Evolutionary conservation across 2,888 invertebrate genomes (phyloP), one percentile per base, ranked within the genome.

Genomic region (Drosophila recens): DNA sequence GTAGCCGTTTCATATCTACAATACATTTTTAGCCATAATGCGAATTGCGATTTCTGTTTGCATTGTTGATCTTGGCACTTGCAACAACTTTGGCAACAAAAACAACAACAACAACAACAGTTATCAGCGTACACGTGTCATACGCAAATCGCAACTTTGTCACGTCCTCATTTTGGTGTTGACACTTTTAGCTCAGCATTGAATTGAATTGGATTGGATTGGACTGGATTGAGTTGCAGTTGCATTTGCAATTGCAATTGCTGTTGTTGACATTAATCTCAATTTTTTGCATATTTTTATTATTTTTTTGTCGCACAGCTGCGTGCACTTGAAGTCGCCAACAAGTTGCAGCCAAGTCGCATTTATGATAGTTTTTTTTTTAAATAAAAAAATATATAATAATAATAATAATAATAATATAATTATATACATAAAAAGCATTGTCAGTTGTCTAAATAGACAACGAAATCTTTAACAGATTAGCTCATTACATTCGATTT

Each of bases 241-340:
- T 54, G 53, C 67, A 64, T 40, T 66, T 64, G 69, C 63, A 40
- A 13, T 43, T 34, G 34, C 64, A 65, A 49, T 67, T 65, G 70
- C 58, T 34, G 57, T 57, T 81, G 82, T 59, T 82, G 85, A 86
- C 88, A 83, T 88, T 88, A 88, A 88, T 88, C 88, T 86, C 68
- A 69, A 78, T 87, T 82, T 82, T 84, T 82, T 80, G 72, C 81
- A 81, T 86, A 76, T 67, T 56, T 40, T 11, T 23, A 4, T 17
- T 17, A 17, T 5, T 27, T 27, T 27, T 27, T 11, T 79, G 71
- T 75, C 53, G 83, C 86, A 73, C 86, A 86, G 88, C 86, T 88
- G 86, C 82, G 76, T 80, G 87, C 82, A 82, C 87, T 87, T 84
- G 84, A 86, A 82, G 79, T 59, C 70, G 43, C 52, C 38, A 56